A percentile compares a stretch with the other conserved stretches of the same genome.
phyloP scores from a whole-genome alignment of 2,113 vertebrate genomes.

The Cephalopterus ornatus region DNA sequence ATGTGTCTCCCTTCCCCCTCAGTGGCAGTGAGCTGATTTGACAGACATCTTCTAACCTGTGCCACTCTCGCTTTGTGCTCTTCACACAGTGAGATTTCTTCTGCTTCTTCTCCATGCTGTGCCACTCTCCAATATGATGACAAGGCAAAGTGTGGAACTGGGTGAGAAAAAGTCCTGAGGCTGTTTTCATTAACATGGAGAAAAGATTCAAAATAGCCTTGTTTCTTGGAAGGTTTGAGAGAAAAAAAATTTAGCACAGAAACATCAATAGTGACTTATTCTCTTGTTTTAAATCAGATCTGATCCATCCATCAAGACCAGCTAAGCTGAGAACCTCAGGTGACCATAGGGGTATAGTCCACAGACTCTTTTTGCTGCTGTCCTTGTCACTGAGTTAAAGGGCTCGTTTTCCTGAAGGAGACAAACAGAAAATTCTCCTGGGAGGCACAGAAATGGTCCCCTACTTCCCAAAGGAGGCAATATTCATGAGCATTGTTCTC shows the following conservation, averaged over 20 bases:
- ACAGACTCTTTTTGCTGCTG: background rate
- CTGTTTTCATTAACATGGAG: slow-evolving; percentile 43
- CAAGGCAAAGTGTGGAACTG: slow-evolving; percentile 36
- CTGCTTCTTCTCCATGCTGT: background rate
- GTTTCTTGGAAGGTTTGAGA: background rate
- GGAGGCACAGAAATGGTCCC: background rate
- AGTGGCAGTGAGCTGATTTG: background rate
- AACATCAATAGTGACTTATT: background rate
- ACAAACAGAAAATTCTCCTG: background rate
- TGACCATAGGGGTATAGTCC: background rate
- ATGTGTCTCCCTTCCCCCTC: background rate
- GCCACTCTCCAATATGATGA: slow-evolving; percentile 12
- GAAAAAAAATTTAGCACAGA: background rate
- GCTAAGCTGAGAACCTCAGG: background rate
- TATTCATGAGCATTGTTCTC: background rate
- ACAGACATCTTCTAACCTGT: background rate
- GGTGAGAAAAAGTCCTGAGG: slow-evolving; percentile 41
- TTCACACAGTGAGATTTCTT: background rate
- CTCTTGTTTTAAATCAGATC: slow-evolving; percentile 8
- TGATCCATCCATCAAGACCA: background rate
- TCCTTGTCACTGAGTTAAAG: background rate
- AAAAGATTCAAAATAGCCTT: slow-evolving; percentile 25
- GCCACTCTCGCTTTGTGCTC: background rate
- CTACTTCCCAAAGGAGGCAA: background rate
- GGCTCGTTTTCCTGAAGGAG: background rate